Base-by-base conservation (phyloP, 2,888 invertebrate genomes). In the Punctoribates punctum region DNA sequence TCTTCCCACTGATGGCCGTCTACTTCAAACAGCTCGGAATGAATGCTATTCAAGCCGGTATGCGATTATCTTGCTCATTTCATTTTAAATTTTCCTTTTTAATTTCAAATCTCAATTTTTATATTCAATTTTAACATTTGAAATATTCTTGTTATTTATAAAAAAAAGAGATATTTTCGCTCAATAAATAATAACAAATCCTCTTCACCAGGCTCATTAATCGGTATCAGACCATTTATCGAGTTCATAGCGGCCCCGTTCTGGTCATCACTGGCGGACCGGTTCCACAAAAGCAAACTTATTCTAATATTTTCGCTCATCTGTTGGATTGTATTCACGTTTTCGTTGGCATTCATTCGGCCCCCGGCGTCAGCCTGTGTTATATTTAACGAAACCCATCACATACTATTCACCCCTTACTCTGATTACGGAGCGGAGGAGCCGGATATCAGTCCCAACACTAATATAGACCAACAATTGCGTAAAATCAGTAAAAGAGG, bases 1-100 rank as follows among this genome's bases (percentile, higher is more conserved):
- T 99, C 20, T 99, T 98, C 84, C 99, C 99, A 0, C 86, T 99
- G 78, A 93, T 99, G 91, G 98, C 96, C 51, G 94, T 99, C 67
- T 99, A 98, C 86, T 99, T 99, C 88, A 99, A 99, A 86, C 98
- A 98, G 87, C 91, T 98, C 90, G 96, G 96, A 78, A 96, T 99
- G 96, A 97, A 96, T 85, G 94, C 97, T 0, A 91, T 92, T 23
- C 96, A 97, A 84, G 93, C 94, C 82, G 96, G 96, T 8, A 87
- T 94, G 17, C 15, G 5, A 6, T 34, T 13, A 46, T 27, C 34
- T 20, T 20, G 25, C 27, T 29, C n/a, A 73, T 27, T 20, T 48
- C 25, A 4, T 34, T 34, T 72, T 38, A 2, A n/a, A 34, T 20
- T 72, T n/a, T n/a, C 34, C 46, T 38, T 17, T 17, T n/a, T 42